Evolutionary conservation across 2,888 invertebrate genomes (phyloP).

Genomic region (Tryphoninae sp.): DNA sequence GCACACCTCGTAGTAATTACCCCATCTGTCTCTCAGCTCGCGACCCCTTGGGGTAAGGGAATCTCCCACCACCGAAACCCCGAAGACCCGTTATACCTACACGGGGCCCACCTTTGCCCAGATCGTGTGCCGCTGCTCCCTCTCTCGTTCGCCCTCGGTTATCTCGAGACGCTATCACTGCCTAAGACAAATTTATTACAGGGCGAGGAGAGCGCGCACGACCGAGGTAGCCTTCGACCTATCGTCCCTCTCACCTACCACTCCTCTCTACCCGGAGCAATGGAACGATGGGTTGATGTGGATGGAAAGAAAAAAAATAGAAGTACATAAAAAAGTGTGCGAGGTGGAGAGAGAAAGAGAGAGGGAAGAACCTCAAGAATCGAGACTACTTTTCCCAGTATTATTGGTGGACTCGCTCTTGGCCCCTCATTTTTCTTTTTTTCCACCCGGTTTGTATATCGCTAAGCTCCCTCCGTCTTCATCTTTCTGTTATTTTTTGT

Average conservation of each 20-base stretch:
- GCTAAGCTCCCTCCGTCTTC: slow-evolving; percentile 2
- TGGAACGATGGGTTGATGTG: slow-evolving; percentile 18
- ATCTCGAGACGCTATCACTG: slow-evolving; percentile 69
- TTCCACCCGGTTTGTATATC: slow-evolving; percentile 36
- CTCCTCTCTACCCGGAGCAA: slow-evolving; percentile 26
- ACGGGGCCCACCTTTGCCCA: slow-evolving; percentile 61
- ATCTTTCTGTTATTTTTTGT: slow-evolving; percentile 4
- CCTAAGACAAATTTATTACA: slow-evolving; percentile 74
- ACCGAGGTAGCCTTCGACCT: slow-evolving; percentile 42
- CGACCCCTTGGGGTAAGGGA: slow-evolving; percentile 69
- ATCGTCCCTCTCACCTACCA: slow-evolving; percentile 37
- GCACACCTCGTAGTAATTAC: slow-evolving; percentile 73
- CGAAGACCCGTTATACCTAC: slow-evolving; percentile 39
- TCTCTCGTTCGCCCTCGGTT: slow-evolving; percentile 51
- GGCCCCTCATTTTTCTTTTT: slow-evolving; percentile 10
- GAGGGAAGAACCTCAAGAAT: slow-evolving; percentile 17
- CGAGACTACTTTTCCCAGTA: slow-evolving; percentile 23
- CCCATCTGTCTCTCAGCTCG: slow-evolving; percentile 71
- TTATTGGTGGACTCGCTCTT: slow-evolving; percentile 48
- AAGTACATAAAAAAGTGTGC: slow-evolving; percentile 6
- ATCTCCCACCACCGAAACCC: slow-evolving; percentile 53
- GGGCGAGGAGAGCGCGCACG: slow-evolving; percentile 42
- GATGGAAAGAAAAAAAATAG: slow-evolving; percentile 11
- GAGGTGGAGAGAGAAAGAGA: background rate
- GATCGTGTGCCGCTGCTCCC: slow-evolving; percentile 49